Percentiles rank a stretch among this genome's conserved stretches.
phyloP scores from a whole-genome alignment of 35 echinoderm and acorn worm species.

The Chiridota heheva region DNA sequence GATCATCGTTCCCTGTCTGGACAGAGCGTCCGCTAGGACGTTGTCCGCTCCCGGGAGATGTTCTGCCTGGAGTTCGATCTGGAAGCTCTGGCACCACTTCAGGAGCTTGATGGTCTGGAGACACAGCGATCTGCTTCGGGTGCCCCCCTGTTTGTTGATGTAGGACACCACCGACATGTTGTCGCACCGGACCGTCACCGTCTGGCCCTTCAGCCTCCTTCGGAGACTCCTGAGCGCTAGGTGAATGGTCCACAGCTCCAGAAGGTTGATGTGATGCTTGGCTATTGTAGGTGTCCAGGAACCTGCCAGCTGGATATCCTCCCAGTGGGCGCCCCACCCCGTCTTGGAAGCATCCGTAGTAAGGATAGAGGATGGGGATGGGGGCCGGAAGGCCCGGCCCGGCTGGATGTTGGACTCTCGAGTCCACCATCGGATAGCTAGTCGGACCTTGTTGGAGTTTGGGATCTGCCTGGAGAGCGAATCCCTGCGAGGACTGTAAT shows the following conservation, averaged over 20 bases:
- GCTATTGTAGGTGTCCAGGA: not conserved
- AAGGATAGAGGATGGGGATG: not conserved
- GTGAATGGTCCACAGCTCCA: constrained; percentile 11
- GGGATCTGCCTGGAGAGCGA: not conserved
- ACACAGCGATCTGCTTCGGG: constrained; percentile 2
- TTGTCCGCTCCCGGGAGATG: constrained; percentile 11
- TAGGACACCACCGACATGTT: constrained; percentile 10
- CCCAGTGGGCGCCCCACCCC: constrained; percentile 22
- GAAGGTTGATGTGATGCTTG: not conserved
- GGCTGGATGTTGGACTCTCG: not conserved
- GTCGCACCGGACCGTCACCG: constrained; percentile 10
- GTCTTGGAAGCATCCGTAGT: constrained; percentile 15
- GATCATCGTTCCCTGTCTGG: not conserved
- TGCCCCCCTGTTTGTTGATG: constrained; percentile 23
- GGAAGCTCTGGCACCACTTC: constrained; percentile 1
- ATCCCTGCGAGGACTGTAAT: not conserved
- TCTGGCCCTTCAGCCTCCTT: not conserved
- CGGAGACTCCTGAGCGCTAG: not conserved
- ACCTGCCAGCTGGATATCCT: not conserved
- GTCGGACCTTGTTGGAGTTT: not conserved
- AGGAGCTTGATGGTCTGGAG: not conserved
- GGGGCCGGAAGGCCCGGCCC: not conserved
- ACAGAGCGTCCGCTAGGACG: constrained; percentile 21
- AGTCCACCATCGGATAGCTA: not conserved
- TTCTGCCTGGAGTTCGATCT: not conserved